phyloP scores from a whole-genome alignment of 2,113 vertebrate genomes.

The Silurus meridionalis region DNA sequence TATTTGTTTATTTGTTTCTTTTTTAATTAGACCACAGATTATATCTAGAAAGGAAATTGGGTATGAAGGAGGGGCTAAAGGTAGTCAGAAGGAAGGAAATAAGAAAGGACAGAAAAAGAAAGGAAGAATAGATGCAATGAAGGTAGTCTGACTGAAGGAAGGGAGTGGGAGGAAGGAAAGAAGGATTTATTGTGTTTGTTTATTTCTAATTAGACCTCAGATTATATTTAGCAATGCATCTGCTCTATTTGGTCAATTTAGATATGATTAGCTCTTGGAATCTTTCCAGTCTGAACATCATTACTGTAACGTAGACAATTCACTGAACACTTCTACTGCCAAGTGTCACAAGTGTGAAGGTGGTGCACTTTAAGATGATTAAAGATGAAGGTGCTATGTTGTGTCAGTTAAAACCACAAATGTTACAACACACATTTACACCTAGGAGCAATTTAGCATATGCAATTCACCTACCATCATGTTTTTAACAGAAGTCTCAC shows the following conservation, averaged over 20 bases:
- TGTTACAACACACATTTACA: neutral
- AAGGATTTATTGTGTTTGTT: neutral
- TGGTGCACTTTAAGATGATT: neutral
- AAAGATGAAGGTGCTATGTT: neutral
- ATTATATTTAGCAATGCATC: neutral
- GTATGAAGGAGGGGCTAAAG: too few species aligned
- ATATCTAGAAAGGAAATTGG: too few species aligned
- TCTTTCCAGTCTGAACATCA: neutral
- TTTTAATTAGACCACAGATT: too few species aligned
- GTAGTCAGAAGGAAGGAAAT: too few species aligned
- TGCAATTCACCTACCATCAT: neutral
- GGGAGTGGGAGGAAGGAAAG: neutral
- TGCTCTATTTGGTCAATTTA: neutral
- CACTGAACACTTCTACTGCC: neutral
- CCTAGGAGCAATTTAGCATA: neutral
- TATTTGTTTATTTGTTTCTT: too few species aligned
- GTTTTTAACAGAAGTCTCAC: neutral
- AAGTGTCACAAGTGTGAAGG: conserved; percentile 7
- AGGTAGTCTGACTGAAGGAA: too few species aligned
- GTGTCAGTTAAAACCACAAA: neutral
- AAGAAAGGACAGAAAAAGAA: too few species aligned
- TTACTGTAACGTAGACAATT: neutral
- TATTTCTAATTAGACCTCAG: neutral
- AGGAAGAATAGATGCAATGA: too few species aligned
- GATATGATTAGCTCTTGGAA: neutral